Base-by-base conservation (phyloP, 2,888 invertebrate species). In the Philopedon plagiatum region DNA sequence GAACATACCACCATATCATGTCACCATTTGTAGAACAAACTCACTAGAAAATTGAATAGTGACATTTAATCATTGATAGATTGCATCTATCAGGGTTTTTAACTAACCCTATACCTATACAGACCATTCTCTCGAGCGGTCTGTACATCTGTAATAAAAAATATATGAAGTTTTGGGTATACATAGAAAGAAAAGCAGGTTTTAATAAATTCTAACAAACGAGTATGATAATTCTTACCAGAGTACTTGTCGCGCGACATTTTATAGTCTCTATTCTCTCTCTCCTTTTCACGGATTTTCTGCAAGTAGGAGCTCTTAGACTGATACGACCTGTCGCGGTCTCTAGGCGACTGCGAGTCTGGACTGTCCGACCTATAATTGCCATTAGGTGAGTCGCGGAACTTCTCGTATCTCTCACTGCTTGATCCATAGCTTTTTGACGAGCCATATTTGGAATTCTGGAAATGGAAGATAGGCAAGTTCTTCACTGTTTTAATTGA, bases 191-290 rank as follows among this genome's bases (percentile, higher is more conserved):
- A n/a, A n/a, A n/a, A n/a, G n/a, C n/a, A n/a, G n/a, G n/a, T n/a
- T n/a, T n/a, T n/a, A n/a, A n/a, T n/a, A n/a, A n/a, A n/a, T n/a
- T n/a, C n/a, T n/a, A n/a, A n/a, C n/a, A n/a, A n/a, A n/a, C n/a
- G n/a, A n/a, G n/a, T n/a, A n/a, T n/a, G n/a, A n/a, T n/a, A n/a
- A n/a, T n/a, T n/a, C 62, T 86, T 87, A 94, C 94, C 94, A 89
- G 93, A 91, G 91, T 94, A 94, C 91, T 94, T 94, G 89, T 94
- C 94, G 87, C 94, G 93, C 87, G 91, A 91, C 87, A 90, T 89
- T 89, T 94, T 94, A 87, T 92, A 93, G 92, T 95, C 94, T 91
- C 94, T 91, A 87, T 93, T 89, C 88, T 90, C 94, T 90, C 95
- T 94, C 92, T 95, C 95, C 92, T 93, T 93, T 85, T 91, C 90